These are phyloP conservation scores for Archilochus colubris DNA, from an alignment of 2,113 vertebrate genomes.

Conservation along the genomic window DNA sequence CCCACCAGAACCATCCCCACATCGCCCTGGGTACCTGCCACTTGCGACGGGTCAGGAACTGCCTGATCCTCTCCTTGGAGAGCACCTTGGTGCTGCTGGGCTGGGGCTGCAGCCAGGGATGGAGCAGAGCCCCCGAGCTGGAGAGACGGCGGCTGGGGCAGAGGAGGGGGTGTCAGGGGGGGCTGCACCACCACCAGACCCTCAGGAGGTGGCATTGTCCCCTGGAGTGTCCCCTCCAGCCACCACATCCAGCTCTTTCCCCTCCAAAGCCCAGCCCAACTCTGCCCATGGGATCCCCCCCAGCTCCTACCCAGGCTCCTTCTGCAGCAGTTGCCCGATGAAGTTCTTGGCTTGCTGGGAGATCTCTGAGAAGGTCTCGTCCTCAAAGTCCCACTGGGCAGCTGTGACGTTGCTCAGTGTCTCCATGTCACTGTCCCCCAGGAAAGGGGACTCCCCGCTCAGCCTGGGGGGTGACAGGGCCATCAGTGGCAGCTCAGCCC, in stretches of 20 bases:
- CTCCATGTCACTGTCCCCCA: constrained; percentile 81
- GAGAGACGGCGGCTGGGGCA: constrained; percentile 77
- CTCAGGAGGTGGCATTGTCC: too few relatives aligned
- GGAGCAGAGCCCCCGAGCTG: constrained; percentile 76
- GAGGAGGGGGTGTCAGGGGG: rapidly evolving
- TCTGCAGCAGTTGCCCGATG: constrained; percentile 81
- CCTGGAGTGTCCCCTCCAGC: neutral
- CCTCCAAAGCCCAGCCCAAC: neutral
- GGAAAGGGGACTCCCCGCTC: constrained; percentile 88
- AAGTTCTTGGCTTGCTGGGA: constrained; percentile 86
- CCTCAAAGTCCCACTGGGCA: constrained; percentile 79
- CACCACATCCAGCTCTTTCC: rapidly evolving
- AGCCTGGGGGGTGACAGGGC: constrained; percentile 64
- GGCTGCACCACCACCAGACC: neutral
- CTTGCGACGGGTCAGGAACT: constrained; percentile 80
- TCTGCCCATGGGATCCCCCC: neutral
- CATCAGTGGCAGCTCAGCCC: neutral
- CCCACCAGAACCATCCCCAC: neutral
- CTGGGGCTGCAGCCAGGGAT: constrained; percentile 79
- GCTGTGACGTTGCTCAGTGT: constrained; percentile 81
- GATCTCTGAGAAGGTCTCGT: constrained; percentile 83
- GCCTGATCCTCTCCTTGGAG: constrained; percentile 84
- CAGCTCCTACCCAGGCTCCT: constrained; percentile 74
- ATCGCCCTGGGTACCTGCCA: constrained; percentile 79
- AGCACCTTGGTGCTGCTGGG: constrained; percentile 72